Percentiles rank a stretch among this genome's conserved stretches.
These are phyloP conservation scores for Neomonachus schauinslandi DNA, from an alignment of 2,113 vertebrate genomes.

Conservation along the genomic window DNA sequence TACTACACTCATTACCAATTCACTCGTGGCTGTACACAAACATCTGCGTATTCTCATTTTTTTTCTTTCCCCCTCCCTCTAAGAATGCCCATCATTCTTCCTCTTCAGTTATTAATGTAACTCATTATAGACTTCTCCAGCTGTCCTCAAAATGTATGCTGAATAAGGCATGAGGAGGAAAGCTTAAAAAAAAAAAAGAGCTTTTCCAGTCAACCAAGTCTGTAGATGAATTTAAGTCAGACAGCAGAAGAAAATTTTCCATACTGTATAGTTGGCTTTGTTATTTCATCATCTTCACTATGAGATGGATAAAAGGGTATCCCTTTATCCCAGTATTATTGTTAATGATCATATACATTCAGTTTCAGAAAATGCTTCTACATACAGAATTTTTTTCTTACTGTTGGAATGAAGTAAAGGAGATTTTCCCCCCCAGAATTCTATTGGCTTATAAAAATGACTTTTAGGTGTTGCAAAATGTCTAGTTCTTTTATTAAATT, in stretches of 20 bases:
- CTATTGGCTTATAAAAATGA: neutral
- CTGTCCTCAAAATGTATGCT: slow-evolving; percentile 80
- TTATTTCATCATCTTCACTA: neutral
- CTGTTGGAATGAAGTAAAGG: neutral
- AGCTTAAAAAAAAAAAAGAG: slow-evolving; percentile 83
- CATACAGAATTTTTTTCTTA: neutral
- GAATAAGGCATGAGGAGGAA: slow-evolving; percentile 84
- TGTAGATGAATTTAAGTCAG: slow-evolving; percentile 73
- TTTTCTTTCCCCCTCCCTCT: slow-evolving; percentile 70
- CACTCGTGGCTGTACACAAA: slow-evolving; percentile 64
- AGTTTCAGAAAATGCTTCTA: neutral
- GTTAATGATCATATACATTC: neutral
- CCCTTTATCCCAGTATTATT: neutral
- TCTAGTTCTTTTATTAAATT: neutral
- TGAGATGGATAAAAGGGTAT: neutral
- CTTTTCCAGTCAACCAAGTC: slow-evolving; percentile 73
- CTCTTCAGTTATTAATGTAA: slow-evolving; percentile 78
- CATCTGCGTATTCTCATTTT: slow-evolving; percentile 77
- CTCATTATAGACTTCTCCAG: slow-evolving; percentile 80
- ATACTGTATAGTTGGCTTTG: neutral
- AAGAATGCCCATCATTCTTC: slow-evolving; percentile 79
- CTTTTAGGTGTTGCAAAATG: neutral
- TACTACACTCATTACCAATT: slow-evolving; percentile 72
- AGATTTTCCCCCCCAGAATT: neutral
- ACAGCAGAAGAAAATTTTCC: neutral